These are phyloP conservation scores for Aramus guarauna DNA, from an alignment of 2,113 vertebrate genomes.

Conservation along the genomic window DNA sequence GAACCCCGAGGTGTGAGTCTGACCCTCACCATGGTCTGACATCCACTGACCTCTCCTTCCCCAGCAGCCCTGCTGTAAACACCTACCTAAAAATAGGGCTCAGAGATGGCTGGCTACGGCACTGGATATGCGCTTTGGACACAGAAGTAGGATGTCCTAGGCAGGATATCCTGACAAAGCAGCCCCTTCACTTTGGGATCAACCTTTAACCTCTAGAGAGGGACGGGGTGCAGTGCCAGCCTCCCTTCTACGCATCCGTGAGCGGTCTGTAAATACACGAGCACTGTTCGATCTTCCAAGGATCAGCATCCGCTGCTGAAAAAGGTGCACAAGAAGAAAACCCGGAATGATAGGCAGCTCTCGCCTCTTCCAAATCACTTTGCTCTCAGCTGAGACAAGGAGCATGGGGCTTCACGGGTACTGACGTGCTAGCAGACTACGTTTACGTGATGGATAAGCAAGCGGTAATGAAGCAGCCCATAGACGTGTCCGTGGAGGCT, in stretches of 20 bases:
- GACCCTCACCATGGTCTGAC: not conserved
- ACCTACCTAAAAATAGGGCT: not conserved
- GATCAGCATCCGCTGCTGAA: not conserved
- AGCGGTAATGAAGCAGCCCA: not conserved
- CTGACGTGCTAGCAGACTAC: not conserved
- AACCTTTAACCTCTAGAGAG: not conserved
- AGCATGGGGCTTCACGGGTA: not conserved
- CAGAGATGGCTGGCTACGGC: accelerated
- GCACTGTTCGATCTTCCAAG: not conserved
- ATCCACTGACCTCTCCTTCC: not conserved
- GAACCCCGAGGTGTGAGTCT: not conserved
- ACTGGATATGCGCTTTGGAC: not conserved
- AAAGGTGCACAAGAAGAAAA: not conserved
- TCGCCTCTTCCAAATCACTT: not conserved
- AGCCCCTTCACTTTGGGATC: not conserved
- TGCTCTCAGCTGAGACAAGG: not conserved
- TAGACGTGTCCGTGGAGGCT: not conserved
- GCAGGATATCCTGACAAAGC: conserved; percentile 40
- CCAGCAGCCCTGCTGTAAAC: not conserved
- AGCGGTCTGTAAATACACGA: accelerated
- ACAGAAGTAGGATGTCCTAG: conserved; percentile 18
- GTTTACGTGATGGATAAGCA: not conserved
- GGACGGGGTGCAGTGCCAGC: not conserved
- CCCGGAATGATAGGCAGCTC: not conserved
- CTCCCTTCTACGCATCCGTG: not conserved